Evolutionary conservation across 2,113 vertebrate species (phyloP).

Genomic region (Lampris megalopsis): DNA sequence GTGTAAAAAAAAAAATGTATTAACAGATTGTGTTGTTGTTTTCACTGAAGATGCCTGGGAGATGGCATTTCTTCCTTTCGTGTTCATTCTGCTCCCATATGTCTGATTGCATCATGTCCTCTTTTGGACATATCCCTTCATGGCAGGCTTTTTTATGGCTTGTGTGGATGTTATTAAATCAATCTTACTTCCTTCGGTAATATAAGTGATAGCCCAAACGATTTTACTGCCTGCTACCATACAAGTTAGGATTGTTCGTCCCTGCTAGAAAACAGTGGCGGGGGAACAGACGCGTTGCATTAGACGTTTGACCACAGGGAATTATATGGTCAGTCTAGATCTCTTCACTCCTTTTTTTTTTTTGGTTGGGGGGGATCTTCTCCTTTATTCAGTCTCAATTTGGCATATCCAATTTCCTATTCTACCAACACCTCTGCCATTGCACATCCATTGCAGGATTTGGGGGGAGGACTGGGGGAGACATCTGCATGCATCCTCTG

Average conservation of each 20-base stretch:
- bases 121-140: conserved; percentile 27
- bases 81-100: conserved; percentile 7
- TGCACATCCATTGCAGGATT: too few species aligned
- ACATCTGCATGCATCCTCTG: too few species aligned
- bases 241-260: conserved; percentile 14
- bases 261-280: conserved; percentile 1
- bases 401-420: too few species aligned
- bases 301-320: too few species aligned
- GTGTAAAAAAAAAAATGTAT: not conserved
- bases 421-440: too few species aligned
- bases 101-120: conserved; percentile 23
- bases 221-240: conserved; percentile 35
- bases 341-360: too few species aligned
- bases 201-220: conserved; percentile 34
- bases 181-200: conserved; percentile 45
- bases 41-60: conserved; percentile 25
- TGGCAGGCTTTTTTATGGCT: conserved; percentile 4
- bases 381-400: too few species aligned
- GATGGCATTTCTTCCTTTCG: conserved; percentile 12
- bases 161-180: conserved; percentile 6
- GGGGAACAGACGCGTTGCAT: too few species aligned
- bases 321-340: too few species aligned
- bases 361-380: too few species aligned
- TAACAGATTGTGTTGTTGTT: conserved; percentile 38
- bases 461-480: too few species aligned